Evolutionary conservation across 2,888 invertebrate genomes (phyloP), one percentile per base, ranked within the genome.

Genomic region (Scrobipalpa costella): DNA sequence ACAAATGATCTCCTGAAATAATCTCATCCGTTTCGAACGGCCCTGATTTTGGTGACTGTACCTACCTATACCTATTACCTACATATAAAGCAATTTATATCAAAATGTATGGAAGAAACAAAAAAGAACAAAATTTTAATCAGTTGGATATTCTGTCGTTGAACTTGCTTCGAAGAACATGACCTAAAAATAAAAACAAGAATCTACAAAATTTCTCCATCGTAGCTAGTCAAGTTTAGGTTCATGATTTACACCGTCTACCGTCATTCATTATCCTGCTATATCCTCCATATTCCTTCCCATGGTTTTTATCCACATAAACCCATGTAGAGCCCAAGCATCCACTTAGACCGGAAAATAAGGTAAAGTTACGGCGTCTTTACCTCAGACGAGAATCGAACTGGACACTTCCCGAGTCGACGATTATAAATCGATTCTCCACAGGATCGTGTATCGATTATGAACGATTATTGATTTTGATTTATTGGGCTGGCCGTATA

Each of bases 381-480:
- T 57, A 38, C n/a, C 19, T 11, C 17, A 21, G 38, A 38, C 57
- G 57, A 55, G 55, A 11, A 34, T n/a, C n/a, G 55, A 34, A 13
- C 34, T 19, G 17, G 57, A 71, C 71, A 75, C 75, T 75, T 78
- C 71, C 68, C 76, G 71, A 69, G 69, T 68, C 67, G 71, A 71
- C 72, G 78, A 82, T 84, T 81, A 84, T 83, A 82, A 81, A 82
- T 82, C 79, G 83, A 77, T 79, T 70, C 68, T 68, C 76, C 70
- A 75, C 73, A 76, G 71, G 71, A 74, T 74, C 78, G 73, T 74
- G 75, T 77, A 81, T 79, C 82, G 83, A 83, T 85, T 83, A 86
- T 77, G 69, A 74, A 61, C 79, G 80, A 84, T 86, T 84, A 85
- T 84, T 83, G 83, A 83, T 81, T 81, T 76, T 83, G 80, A 81